A percentile compares a stretch with the other conserved stretches of the same genome.
phyloP scores from a whole-genome alignment of 2,113 vertebrate genomes.

The Siniperca chuatsi region DNA sequence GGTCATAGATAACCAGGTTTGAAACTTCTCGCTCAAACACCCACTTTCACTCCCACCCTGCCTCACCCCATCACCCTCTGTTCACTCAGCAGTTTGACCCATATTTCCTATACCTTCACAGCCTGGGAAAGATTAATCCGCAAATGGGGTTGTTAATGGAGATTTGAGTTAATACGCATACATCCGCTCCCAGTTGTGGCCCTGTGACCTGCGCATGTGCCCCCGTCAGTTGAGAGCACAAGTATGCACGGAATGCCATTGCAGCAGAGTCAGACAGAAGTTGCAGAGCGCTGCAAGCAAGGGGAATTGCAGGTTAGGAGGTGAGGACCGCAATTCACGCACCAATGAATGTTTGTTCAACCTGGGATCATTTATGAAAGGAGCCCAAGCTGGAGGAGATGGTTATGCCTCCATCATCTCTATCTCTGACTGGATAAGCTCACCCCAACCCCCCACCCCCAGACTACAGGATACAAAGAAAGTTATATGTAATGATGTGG shows the following conservation, averaged over 20 bases:
- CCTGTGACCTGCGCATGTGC: slow-evolving; percentile 66
- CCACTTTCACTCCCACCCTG: slow-evolving; percentile 3
- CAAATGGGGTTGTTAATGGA: slow-evolving; percentile 55
- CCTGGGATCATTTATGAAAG: slow-evolving; percentile 62
- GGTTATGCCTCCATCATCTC: slow-evolving; percentile 4
- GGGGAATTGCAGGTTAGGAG: slow-evolving; percentile 48
- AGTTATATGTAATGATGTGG: slow-evolving; percentile 35
- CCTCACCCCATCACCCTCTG: not conserved
- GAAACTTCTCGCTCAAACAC: slow-evolving; percentile 50
- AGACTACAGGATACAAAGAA: slow-evolving; percentile 32
- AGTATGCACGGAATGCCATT: slow-evolving; percentile 74
- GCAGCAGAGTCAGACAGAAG: slow-evolving; percentile 41
- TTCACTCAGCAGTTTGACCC: slow-evolving; percentile 49
- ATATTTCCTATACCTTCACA: slow-evolving; percentile 9
- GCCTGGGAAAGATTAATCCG: slow-evolving; percentile 65
- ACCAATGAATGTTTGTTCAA: slow-evolving; percentile 67
- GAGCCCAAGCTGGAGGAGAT: slow-evolving; percentile 23
- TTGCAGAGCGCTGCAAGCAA: slow-evolving; percentile 37
- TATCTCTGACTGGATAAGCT: slow-evolving; percentile 36
- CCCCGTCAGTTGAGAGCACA: slow-evolving; percentile 64
- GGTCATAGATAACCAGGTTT: slow-evolving; percentile 39
- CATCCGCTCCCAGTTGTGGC: slow-evolving; percentile 58
- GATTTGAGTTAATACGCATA: slow-evolving; percentile 65
- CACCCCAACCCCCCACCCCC: not conserved
- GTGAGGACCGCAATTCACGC: slow-evolving; percentile 56